A percentile compares a stretch with the other conserved stretches of the same genome.
Evolutionary conservation across 2,888 invertebrate species (phyloP).

Genomic region (Drosophila anomalipes): DNA sequence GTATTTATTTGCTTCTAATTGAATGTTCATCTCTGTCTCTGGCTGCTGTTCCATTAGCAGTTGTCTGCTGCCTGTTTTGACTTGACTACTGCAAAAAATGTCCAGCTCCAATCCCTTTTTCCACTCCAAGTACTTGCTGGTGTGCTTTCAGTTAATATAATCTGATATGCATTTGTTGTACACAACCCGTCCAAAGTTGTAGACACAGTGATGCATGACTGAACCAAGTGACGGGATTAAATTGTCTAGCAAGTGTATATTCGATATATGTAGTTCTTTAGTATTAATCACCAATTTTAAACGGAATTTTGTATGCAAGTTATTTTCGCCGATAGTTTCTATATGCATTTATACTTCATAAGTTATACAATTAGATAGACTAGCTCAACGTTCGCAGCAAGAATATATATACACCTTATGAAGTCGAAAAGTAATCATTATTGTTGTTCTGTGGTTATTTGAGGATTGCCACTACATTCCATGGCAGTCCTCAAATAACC

Average conservation of each 20-base stretch:
- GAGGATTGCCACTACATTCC: neutral
- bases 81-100: neutral
- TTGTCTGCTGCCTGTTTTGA: neutral
- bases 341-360: neutral
- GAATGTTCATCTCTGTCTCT: constrained; percentile 31
- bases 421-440: neutral
- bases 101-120: constrained; percentile 5
- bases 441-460: neutral
- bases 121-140: constrained; percentile 18
- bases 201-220: neutral
- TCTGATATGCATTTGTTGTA: constrained; percentile 44
- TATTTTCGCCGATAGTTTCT: neutral
- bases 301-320: neutral
- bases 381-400: neutral
- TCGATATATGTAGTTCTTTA: neutral
- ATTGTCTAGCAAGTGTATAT: too few species aligned
- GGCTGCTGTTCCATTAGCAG: neutral
- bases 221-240: neutral
- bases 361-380: neutral
- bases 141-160: constrained; percentile 46
- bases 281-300: neutral
- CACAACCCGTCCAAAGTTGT: constrained; percentile 24
- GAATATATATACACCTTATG: neutral
- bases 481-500: neutral
- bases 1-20: constrained; percentile 59